Percentiles rank a stretch among this genome's conserved stretches.
Conservation (phyloP, 2,113 vertebrate species). For the Aegithalos caudatus region DNA sequence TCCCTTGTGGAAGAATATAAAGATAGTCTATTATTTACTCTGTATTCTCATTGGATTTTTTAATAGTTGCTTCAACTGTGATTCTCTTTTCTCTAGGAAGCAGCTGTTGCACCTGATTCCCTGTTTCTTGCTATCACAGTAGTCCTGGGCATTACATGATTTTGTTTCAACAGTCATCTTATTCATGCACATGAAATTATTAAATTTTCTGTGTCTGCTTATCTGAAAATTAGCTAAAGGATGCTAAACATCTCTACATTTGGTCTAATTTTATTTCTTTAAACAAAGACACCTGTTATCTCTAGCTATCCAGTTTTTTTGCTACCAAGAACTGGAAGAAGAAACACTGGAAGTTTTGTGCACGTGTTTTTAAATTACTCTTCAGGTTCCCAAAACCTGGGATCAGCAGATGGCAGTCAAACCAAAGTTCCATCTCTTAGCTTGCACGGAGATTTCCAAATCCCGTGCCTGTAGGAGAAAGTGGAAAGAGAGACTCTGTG, state of each 20-base stretch:
- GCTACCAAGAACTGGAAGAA: neutral
- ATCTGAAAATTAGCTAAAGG: neutral
- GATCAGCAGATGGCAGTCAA: conserved; percentile 75
- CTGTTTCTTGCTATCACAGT: neutral
- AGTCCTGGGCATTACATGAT: neutral
- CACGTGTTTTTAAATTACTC: neutral
- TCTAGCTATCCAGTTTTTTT: neutral
- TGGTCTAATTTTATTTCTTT: neutral
- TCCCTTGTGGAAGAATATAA: neutral
- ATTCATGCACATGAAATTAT: neutral
- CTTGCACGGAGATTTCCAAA: neutral
- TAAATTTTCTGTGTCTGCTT: neutral
- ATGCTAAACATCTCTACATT: neutral
- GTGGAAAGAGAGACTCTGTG: neutral
- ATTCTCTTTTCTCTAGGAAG: neutral
- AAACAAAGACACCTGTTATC: neutral
- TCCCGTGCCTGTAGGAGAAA: neutral
- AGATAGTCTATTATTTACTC: neutral
- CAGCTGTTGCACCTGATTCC: neutral
- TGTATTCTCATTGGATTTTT: neutral
- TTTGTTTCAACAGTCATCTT: neutral
- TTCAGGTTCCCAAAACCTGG: neutral
- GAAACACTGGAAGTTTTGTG: neutral
- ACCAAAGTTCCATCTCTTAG: conserved; percentile 50
- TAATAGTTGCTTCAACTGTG: neutral